phyloP scores from a whole-genome alignment of 1,140 invertebrate genomes.

The Drosophila bocqueti region DNA sequence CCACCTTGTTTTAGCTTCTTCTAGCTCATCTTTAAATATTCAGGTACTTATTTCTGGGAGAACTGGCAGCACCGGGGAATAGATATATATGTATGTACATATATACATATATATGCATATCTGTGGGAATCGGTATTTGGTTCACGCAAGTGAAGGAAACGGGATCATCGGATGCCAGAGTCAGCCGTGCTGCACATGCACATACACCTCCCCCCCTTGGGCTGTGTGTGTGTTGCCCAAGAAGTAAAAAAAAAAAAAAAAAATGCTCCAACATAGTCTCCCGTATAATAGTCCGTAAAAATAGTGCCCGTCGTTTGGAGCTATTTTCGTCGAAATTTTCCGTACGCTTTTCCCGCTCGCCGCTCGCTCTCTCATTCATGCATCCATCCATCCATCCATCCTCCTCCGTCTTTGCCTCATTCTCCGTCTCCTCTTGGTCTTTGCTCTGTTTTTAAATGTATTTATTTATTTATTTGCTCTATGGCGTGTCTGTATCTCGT shows the following conservation, averaged over 20 bases:
- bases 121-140: slow-evolving; percentile 45
- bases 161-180: slow-evolving; percentile 46
- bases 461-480: slow-evolving; percentile 75
- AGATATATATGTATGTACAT: not conserved
- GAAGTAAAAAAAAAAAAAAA: slow-evolving; percentile 3
- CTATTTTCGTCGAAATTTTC: slow-evolving; percentile 80
- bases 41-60: slow-evolving; percentile 21
- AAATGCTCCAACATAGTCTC: slow-evolving; percentile 66
- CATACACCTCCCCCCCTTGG: not conserved
- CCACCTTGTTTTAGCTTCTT: slow-evolving; percentile 1
- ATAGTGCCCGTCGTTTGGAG: slow-evolving; percentile 74
- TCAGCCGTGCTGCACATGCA: slow-evolving; percentile 39
- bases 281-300: slow-evolving; percentile 70
- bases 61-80: slow-evolving; percentile 7
- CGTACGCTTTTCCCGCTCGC: slow-evolving; percentile 74
- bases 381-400: slow-evolving; percentile 26
- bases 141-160: slow-evolving; percentile 50
- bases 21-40: slow-evolving; percentile 9
- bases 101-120: slow-evolving; percentile 4
- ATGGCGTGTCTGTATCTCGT: slow-evolving; percentile 42
- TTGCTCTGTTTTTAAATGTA: slow-evolving; percentile 60
- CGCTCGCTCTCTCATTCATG: slow-evolving; percentile 76
- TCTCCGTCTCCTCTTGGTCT: slow-evolving; percentile 14
- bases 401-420: slow-evolving; percentile 8
- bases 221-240: slow-evolving; percentile 44